Base-by-base conservation (phyloP, 2,888 invertebrate genomes). In the Drosophila flavopinicola region DNA sequence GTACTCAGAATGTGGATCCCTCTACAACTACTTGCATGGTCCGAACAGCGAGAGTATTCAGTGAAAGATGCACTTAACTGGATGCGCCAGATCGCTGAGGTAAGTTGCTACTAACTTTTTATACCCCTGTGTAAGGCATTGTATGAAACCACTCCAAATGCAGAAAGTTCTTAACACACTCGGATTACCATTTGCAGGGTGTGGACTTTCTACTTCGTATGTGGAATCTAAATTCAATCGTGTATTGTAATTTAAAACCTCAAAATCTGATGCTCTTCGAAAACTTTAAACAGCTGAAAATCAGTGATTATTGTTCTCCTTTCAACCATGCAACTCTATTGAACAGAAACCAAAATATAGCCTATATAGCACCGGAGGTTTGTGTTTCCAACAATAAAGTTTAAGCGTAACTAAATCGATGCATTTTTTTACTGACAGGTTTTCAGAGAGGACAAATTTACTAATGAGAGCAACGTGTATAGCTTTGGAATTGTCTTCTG, bases 361-460 rank as follows among this genome's bases (percentile, higher is more conserved):
- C n/a, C n/a, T n/a, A 56, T 25, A 3, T 32, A 29, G 38, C 56
- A 7, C 56, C 56, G 13, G 56, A 48, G 48, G 56, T 48, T 10
- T 1, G 17, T 6, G 1, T 33, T 42, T 29, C 3, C 6, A 15
- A 10, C 0, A 1, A 4, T 9, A 1, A 41, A 1, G 13, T 10
- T 41, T 5, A 2, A 3, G 3, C 7, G 1, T 7, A 10, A 23
- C 1, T 15, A 9, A 38, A n/a, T n/a, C n/a, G n/a, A n/a, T n/a
- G n/a, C 1, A 11, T 24, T 11, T 39, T 1, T 7, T 13, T 9
- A 7, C 15, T 1, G 9, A 6, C n/a, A 37, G 37, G 37, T 20
- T 37, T 20, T 20, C 2, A 37, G 0, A n/a, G 20, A 20, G 20
- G 17, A 2, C 7, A 24, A 4, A 30, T 24, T 0, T 1, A 33